phyloP scores from a whole-genome alignment of 2,113 vertebrate genomes.

The Numenius arquata region DNA sequence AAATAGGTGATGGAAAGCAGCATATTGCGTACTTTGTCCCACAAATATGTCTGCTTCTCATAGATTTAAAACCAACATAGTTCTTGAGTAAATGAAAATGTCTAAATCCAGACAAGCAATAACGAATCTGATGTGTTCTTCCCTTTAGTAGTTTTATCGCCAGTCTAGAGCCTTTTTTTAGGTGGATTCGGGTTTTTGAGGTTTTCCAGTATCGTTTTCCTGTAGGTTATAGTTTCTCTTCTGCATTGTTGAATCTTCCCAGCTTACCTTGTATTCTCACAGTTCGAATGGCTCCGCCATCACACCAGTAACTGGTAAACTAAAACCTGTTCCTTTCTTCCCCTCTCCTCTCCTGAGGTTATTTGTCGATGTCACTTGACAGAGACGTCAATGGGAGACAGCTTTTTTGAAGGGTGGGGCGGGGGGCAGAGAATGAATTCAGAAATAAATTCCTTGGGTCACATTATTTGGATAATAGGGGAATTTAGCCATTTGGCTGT shows the following conservation, averaged over 20 bases:
- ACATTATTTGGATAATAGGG: background rate
- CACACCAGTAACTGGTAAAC: background rate
- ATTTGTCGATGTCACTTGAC: too few species aligned
- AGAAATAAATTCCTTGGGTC: too few species aligned
- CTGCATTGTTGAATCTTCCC: background rate
- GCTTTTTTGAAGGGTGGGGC: too few species aligned
- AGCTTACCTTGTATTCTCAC: background rate
- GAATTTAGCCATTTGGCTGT: background rate
- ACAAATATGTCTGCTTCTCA: background rate
- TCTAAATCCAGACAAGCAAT: background rate
- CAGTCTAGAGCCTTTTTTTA: background rate
- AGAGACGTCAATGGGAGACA: too few species aligned
- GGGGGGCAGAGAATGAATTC: too few species aligned
- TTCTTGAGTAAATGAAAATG: background rate
- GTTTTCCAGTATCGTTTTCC: background rate
- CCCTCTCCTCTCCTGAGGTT: background rate
- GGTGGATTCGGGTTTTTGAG: background rate
- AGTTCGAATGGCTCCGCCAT: background rate
- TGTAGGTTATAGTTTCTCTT: background rate
- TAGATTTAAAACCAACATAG: background rate
- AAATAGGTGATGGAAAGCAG: background rate
- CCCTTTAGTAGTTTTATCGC: background rate
- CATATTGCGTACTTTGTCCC: background rate
- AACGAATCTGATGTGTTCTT: background rate
- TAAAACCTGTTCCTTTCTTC: background rate